These are phyloP conservation scores for Melangyna quadrimaculata DNA, from an alignment of 2,888 invertebrate genomes.

Conservation along the genomic window DNA sequence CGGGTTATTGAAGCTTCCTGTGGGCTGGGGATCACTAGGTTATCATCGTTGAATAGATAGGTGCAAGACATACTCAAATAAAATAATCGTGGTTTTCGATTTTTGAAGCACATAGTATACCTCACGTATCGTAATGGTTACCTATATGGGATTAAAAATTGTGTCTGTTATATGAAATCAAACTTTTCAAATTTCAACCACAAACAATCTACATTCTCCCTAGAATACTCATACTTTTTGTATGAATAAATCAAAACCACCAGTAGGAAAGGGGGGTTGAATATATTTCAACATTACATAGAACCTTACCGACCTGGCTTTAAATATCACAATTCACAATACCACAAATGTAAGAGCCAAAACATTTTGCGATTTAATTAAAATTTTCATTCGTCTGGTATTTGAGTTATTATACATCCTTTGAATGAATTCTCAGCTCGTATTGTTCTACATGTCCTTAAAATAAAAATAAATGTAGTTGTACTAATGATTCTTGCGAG, in stretches of 20 bases:
- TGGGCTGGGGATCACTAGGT: no score
- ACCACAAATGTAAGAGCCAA: conserved; percentile 4
- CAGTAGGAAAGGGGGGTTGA: not conserved
- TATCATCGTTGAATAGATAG: no score
- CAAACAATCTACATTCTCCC: not conserved
- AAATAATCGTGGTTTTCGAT: no score
- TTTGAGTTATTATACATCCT: conserved; percentile 15
- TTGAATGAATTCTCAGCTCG: conserved; percentile 31
- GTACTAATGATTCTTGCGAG: not conserved
- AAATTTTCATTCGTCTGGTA: conserved; percentile 18
- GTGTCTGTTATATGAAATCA: not conserved
- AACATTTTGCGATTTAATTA: conserved; percentile 40
- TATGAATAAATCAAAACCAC: not conserved
- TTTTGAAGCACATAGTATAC: no score
- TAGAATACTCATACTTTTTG: not conserved
- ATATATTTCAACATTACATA: not conserved
- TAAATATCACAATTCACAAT: conserved; percentile 16
- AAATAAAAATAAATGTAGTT: conserved; percentile 1
- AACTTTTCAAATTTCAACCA: not conserved
- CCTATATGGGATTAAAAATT: no score
- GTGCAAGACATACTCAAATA: no score
- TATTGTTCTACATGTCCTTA: conserved; percentile 14
- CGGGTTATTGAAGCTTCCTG: no score
- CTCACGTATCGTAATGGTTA: no score
- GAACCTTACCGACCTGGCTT: not conserved